These are phyloP conservation scores for Elgaria multicarinata DNA, from an alignment of 2,113 vertebrate species.

Conservation along the genomic window DNA sequence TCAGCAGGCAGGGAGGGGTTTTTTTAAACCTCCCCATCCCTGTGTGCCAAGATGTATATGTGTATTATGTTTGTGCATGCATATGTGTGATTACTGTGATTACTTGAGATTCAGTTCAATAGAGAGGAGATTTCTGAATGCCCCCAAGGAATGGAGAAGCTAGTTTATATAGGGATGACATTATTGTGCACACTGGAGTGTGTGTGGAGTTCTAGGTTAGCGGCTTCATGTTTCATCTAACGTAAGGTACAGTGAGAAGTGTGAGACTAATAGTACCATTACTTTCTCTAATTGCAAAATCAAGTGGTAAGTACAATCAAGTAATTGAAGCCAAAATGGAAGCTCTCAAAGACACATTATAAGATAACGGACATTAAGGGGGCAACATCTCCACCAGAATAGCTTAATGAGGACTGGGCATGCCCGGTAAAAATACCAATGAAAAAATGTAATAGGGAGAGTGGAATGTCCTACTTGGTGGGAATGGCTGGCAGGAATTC, in stretches of 20 bases:
- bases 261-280: not conserved
- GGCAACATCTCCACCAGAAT: too few relatives aligned
- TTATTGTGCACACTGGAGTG: not conserved
- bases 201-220: not conserved
- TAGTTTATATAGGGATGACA: not conserved
- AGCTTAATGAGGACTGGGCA: too few relatives aligned
- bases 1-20: too few relatives aligned
- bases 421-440: too few relatives aligned
- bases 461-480: not conserved
- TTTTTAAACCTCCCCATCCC: too few relatives aligned
- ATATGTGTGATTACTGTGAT: not conserved
- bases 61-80: too few relatives aligned
- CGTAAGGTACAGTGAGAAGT: not conserved
- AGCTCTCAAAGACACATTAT: too few relatives aligned
- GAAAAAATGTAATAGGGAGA: too few relatives aligned
- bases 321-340: not conserved
- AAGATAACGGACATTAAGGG: too few relatives aligned
- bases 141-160: not conserved
- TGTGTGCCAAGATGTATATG: too few relatives aligned
- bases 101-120: not conserved
- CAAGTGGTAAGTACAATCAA: not conserved
- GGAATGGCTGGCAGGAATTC: not conserved
- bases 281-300: not conserved
- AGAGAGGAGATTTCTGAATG: not conserved
- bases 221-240: not conserved